Evolutionary conservation across 2,113 vertebrate genomes (phyloP), one percentile per base, ranked within the genome.

Genomic region (Romanogobio albipinnatus): DNA sequence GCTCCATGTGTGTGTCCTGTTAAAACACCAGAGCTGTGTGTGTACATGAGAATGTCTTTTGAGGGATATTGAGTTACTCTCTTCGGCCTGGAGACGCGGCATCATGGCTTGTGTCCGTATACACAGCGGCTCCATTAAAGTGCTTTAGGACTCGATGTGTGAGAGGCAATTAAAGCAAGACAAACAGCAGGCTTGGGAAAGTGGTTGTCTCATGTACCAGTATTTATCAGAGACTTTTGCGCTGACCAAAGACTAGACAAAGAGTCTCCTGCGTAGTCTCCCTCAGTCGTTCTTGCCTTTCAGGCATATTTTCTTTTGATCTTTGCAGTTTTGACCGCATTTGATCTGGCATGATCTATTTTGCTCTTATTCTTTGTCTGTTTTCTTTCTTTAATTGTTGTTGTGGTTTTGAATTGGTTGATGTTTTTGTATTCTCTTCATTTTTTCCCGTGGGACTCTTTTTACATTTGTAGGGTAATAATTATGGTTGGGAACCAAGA

Each of bases 91-190:
- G 47, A 24, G 49, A 2, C 62, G 15, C 36, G n/a, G 26, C 71
- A 51, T 76, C 73, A 79, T 79, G 64, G 24, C 76, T 56, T 8
- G 36, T 47, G 62, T 76, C 78, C 33, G 45, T 71, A 75, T 58
- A 70, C 83, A 68, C 86, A 39, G 33, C 39, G 22, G 33, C 47
- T 82, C 86, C 53, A 29, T 71, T 87, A 78, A 83, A 79, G 56
- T 58, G 36, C 36, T 36, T 75, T 49, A 33, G 68, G 11, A 4
- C 24, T 36, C 9, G 8, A 64, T 59, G 56, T 74, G 76, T 75
- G 49, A 80, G 84, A 81, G 39, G 66, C 81, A 88, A 62, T 84
- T 88, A 86, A 79, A 88, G 66, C 36, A 66, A 68, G 62, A 88
- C 76, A 64, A 56, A 80, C 81, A 59, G 47, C 29, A 36, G 17